These are phyloP conservation scores for Morpho achilles DNA, from an alignment of 2,888 invertebrate genomes.

Conservation along the genomic window DNA sequence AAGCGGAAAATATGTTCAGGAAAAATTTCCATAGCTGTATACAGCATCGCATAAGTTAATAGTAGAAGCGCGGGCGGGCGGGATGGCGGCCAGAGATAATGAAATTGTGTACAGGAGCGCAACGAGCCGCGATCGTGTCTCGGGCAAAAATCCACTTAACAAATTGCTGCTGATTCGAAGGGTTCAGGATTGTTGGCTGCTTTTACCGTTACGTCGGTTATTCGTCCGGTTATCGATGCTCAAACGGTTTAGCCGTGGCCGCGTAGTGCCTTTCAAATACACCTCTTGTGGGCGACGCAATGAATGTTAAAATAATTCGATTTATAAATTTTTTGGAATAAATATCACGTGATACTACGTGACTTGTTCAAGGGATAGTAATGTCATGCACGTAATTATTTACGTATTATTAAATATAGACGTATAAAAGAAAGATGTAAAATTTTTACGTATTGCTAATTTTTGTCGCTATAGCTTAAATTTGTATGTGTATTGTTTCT, in stretches of 20 bases:
- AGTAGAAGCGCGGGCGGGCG: slow-evolving; percentile 63
- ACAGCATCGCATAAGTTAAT: slow-evolving; percentile 70
- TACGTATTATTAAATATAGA: too few species aligned
- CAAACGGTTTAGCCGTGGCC: slow-evolving; percentile 34
- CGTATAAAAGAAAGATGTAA: too few species aligned
- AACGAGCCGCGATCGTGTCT: slow-evolving; percentile 77
- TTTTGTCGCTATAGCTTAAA: too few species aligned
- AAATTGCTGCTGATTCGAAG: slow-evolving; percentile 80
- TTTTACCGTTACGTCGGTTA: slow-evolving; percentile 73
- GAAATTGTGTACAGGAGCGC: slow-evolving; percentile 79
- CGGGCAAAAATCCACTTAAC: slow-evolving; percentile 80
- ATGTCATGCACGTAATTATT: too few species aligned
- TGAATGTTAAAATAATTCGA: too few species aligned
- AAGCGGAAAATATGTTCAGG: slow-evolving; percentile 20
- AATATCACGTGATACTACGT: too few species aligned
- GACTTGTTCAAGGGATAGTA: too few species aligned
- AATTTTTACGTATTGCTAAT: too few species aligned
- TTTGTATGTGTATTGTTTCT: too few species aligned
- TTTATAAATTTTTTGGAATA: too few species aligned
- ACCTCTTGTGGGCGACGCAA: too few species aligned
- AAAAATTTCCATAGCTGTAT: slow-evolving; percentile 61
- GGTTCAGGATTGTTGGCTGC: slow-evolving; percentile 77
- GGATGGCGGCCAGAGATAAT: slow-evolving; percentile 72
- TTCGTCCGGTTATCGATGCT: slow-evolving; percentile 67
- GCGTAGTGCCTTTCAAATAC: neutral